Conservation (phyloP, 30 jellyfish, hydroid and myxozoan genomes). For the Sanderia malayensis region DNA sequence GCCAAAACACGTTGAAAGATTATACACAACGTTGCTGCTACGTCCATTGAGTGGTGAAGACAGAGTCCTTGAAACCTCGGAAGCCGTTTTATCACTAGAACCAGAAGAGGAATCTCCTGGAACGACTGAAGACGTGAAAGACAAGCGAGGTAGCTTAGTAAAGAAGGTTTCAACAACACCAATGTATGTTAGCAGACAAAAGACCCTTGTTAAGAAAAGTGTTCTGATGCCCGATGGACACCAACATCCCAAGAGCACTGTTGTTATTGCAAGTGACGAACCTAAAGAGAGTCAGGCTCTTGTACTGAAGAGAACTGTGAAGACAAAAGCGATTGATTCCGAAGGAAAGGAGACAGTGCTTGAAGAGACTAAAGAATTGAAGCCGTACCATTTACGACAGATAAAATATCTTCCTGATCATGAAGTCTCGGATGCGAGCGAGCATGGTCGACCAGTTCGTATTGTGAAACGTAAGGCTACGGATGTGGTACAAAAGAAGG, state of each 20-base stretch:
- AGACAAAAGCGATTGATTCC: slow-evolving; percentile 4
- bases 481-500: slow-evolving; percentile 48
- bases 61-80: slow-evolving; percentile 62
- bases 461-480: slow-evolving; percentile 23
- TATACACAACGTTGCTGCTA: slow-evolving; percentile 35
- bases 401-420: slow-evolving; percentile 9
- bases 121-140: slow-evolving; percentile 25
- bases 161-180: slow-evolving; percentile 46
- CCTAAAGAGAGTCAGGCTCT: slow-evolving; percentile 16
- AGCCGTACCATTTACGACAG: slow-evolving; percentile 14
- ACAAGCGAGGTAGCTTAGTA: slow-evolving; percentile 28
- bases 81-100: slow-evolving; percentile 62
- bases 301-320: slow-evolving; percentile 5
- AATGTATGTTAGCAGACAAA: slow-evolving; percentile 26
- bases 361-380: slow-evolving; percentile 11
- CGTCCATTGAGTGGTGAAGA: slow-evolving; percentile 72
- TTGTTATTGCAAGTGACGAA: slow-evolving; percentile 8
- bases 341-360: slow-evolving; percentile 1
- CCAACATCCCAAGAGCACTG: slow-evolving; percentile 40
- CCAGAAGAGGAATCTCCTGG: slow-evolving; percentile 41
- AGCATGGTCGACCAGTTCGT: slow-evolving; percentile 49
- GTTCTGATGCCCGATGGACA: slow-evolving; percentile 58
- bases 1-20: slow-evolving; percentile 61
- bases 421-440: slow-evolving; percentile 25
- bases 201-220: slow-evolving; percentile 29